phyloP scores from a whole-genome alignment of 2,113 vertebrate species.

The Ophiodon elongatus region DNA sequence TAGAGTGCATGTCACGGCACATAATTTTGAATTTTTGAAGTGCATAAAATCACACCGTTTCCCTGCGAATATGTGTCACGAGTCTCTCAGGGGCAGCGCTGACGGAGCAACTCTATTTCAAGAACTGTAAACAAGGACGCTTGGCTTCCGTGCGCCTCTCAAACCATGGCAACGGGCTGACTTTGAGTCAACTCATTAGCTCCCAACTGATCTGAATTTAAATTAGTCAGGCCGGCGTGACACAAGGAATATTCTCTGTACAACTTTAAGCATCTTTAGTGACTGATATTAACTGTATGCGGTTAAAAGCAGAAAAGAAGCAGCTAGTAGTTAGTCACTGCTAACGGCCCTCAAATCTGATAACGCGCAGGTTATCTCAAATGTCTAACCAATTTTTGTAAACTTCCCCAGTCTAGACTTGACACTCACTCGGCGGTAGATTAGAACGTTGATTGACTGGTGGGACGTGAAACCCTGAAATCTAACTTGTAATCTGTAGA shows the following conservation, averaged over 20 bases:
- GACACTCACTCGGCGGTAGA: conserved; percentile 51
- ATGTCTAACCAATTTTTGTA: conserved; percentile 43
- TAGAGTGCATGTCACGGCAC: conserved; percentile 49
- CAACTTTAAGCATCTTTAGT: neutral
- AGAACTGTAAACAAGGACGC: conserved; percentile 27
- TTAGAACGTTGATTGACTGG: neutral
- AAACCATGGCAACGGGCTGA: conserved; percentile 45
- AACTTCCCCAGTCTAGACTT: conserved; percentile 46
- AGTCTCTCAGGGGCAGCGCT: conserved; percentile 49
- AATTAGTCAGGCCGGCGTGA: neutral
- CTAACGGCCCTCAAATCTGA: conserved; percentile 42
- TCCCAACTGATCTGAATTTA: conserved; percentile 6
- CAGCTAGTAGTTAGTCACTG: conserved; percentile 14
- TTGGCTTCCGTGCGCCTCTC: conserved; percentile 18
- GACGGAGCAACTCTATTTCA: conserved; percentile 62
- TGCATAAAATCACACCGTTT: conserved; percentile 57
- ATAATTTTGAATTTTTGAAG: no score
- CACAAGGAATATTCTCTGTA: no score
- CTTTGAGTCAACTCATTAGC: conserved; percentile 19
- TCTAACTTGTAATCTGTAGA: conserved; percentile 6
- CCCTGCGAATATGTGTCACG: conserved; percentile 48
- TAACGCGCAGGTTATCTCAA: conserved; percentile 32
- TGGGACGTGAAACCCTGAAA: conserved; percentile 29
- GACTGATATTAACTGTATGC: neutral
- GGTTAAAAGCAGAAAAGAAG: conserved; percentile 14